phyloP scores from a whole-genome alignment of 2,113 vertebrate species.

The human (Homo sapiens) region DNA sequence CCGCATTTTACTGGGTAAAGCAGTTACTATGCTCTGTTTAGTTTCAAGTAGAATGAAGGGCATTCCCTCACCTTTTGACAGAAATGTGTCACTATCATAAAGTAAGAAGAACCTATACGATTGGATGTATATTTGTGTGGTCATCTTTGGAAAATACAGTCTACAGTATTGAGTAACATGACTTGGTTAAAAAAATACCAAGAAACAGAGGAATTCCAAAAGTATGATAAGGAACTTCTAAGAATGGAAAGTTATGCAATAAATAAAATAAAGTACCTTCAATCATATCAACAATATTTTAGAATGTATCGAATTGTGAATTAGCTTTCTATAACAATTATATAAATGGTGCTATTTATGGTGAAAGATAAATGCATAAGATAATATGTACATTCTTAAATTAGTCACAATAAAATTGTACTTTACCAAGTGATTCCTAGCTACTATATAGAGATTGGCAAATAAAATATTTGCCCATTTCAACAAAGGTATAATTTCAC shows the following conservation, averaged over 20 bases:
- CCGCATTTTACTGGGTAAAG: background rate
- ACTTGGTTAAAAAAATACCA: background rate
- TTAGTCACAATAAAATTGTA: background rate
- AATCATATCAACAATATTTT: background rate
- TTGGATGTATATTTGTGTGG: background rate
- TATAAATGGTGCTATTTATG: background rate
- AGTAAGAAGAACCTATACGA: background rate
- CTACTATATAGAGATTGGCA: background rate
- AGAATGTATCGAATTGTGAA: background rate
- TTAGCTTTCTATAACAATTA: background rate
- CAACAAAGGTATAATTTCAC: background rate
- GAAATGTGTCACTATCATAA: background rate
- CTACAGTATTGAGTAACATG: background rate
- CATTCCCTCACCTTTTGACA: background rate
- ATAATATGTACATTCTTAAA: background rate
- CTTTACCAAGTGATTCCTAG: background rate
- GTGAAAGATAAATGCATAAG: background rate
- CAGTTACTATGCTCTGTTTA: background rate
- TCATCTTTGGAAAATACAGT: background rate
- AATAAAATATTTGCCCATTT: background rate
- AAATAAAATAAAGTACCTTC: background rate
- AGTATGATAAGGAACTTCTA: background rate
- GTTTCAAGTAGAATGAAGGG: background rate
- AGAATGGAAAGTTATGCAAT: background rate
- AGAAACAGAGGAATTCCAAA: background rate